Base-by-base conservation (phyloP, 2,888 invertebrate genomes). In the Drosophila neonasuta region DNA sequence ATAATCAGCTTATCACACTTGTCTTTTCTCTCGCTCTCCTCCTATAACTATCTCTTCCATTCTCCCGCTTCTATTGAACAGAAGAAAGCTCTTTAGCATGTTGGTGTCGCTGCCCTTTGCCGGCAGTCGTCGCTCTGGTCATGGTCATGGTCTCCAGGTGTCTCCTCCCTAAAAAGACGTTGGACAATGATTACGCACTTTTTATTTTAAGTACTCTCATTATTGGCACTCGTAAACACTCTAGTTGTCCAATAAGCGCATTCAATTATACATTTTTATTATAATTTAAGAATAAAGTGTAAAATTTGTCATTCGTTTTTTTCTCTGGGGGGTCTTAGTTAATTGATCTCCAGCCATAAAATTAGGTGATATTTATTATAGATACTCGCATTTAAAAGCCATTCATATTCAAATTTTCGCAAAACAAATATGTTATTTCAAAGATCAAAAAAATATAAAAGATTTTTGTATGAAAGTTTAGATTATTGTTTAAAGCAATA, bases 31-130 rank as follows among this genome's bases (percentile, higher is more conserved):
- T 39, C 11, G 24, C 24, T 15, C 41, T 56, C 46, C 61, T 48
- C 42, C 11, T 59, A 13, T 4, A 7, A 41, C 32, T 6, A 7
- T n/a, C 9, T 36, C 30, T n/a, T 10, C 5, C 6, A 29, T 17
- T 36, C 24, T 8, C 4, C 20, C 29, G 54, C 32, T 41, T 59
- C 72, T 61, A 58, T 56, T 58, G 32, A 20, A 32, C 9, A 84
- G 89, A 75, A 87, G 82, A 62, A 84, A 86, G 61, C 78, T 89
- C 41, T 80, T 88, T 51, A 79, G 77, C 66, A 85, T 88, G 83
- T 68, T 89, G 71, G 74, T 84, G 56, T 86, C 87, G 39, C 74
- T 89, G 71, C 84, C 88, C 63, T 85, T 88, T 75, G 71, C 74
- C 54, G 62, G 67, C 66, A 59, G 75, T 69, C 79, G 73, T 71